Evolutionary conservation across 1,140 invertebrate species (phyloP).

Genomic region (Andricus grossulariae): DNA sequence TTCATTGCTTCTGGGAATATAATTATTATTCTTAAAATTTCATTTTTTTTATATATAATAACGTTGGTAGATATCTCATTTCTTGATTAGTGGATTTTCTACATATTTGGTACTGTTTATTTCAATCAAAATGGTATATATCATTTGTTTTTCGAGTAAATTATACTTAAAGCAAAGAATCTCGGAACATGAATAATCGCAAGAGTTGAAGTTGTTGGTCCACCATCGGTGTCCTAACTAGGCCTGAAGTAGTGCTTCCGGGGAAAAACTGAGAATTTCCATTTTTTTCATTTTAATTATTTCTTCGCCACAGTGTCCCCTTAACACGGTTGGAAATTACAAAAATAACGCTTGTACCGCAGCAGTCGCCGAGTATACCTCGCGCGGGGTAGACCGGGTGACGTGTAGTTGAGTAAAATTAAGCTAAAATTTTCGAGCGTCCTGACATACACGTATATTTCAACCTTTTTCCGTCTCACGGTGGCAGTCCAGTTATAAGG

Average conservation of each 20-base stretch:
- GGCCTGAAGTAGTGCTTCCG: neutral
- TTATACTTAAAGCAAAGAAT: neutral
- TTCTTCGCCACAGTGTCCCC: slow-evolving; percentile 48
- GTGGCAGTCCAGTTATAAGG: slow-evolving; percentile 54
- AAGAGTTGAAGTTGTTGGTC: neutral
- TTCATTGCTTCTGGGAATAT: too few species aligned
- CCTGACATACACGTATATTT: slow-evolving; percentile 49
- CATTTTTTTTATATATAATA: too few species aligned
- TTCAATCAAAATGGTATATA: neutral
- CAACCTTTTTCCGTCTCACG: slow-evolving; percentile 64
- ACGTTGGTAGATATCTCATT: too few species aligned
- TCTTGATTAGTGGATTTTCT: too few species aligned
- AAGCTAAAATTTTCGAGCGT: slow-evolving; percentile 65
- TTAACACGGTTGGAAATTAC: slow-evolving; percentile 64
- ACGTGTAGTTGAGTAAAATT: slow-evolving; percentile 69
- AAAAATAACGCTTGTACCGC: slow-evolving; percentile 69
- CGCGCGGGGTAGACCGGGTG: slow-evolving; percentile 35
- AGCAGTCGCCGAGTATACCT: slow-evolving; percentile 42
- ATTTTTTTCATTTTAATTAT: slow-evolving; percentile 30
- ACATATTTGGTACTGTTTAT: neutral
- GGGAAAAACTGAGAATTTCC: slow-evolving; percentile 20
- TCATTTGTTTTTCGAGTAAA: neutral
- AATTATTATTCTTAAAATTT: too few species aligned
- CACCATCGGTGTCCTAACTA: neutral
- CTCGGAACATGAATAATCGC: neutral